Base-by-base conservation (phyloP, 2,888 invertebrate genomes). In the Alloplasta piceator region DNA sequence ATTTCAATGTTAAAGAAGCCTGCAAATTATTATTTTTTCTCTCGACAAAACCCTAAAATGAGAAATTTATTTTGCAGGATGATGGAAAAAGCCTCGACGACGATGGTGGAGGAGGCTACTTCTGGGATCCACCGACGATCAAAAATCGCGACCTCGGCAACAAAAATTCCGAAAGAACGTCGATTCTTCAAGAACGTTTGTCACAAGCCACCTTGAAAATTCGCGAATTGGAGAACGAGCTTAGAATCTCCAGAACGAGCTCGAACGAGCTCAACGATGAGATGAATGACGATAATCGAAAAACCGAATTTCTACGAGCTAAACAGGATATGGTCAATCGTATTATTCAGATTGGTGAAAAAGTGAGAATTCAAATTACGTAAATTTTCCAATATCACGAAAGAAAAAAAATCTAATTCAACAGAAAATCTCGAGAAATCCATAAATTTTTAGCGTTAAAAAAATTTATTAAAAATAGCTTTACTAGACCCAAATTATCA, bases 291-390 rank as follows among this genome's bases (percentile, higher is more conserved):
- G 87, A 87, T 6, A 87, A 89, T 81, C 90, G 89, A 50, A 90
- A 89, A 80, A 85, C 89, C 1, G 91, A 92, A 70, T 80, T 91
- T 41, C 76, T 90, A 43, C 87, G 91, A 50, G 91, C 91, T n/a
- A 91, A 91, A 64, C 92, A 92, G 83, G 91, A 92, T 60, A 90
- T 92, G 87, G 89, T 91, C 85, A 92, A 92, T 83, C 89, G 90
- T 48, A 91, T 92, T 60, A 90, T 91, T 76, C 91, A 91, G 85
- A 90, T 92, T 83, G 92, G 91, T 7, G 92, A 92, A 84, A 92
- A 92, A 89, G 92, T 92, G 86, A 64, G 50, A 41, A 26, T 26
- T 26, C 26, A 26, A 26, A 26, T 26, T 26, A 26, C 26, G 26
- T 26, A 26, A 26, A 26, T 26, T 26, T 26, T 26, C 1, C 3